Percentiles rank a stretch among this genome's conserved stretches.
These are phyloP conservation scores for Acanthosoma haemorrhoidale DNA, from an alignment of 2,888 invertebrate species.

Conservation along the genomic window DNA sequence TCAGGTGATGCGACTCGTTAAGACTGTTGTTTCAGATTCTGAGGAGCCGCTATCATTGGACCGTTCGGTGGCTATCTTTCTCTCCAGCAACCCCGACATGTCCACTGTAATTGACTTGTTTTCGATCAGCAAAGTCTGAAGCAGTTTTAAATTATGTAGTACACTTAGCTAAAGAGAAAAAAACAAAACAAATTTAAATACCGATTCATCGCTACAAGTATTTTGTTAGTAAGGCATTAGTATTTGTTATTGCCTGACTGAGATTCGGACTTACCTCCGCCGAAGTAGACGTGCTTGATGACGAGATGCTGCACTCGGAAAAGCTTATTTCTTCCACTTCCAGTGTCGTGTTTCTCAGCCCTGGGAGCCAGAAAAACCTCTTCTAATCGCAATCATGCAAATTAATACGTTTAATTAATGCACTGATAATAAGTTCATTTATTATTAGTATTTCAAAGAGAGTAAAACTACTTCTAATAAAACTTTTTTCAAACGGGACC, in stretches of 20 bases:
- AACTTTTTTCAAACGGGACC: too few relatives aligned
- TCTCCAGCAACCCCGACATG: background rate
- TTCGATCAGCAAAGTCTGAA: background rate
- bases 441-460: slow-evolving; percentile 38
- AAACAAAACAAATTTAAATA: background rate
- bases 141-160: slow-evolving; percentile 39
- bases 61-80: background rate
- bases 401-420: too few relatives aligned
- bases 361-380: background rate
- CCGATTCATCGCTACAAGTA: background rate
- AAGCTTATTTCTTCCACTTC: too few relatives aligned
- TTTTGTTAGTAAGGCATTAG: background rate
- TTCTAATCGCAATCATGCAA: too few relatives aligned
- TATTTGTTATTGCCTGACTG: too few relatives aligned
- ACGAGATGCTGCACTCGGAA: too few relatives aligned
- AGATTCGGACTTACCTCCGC: too few relatives aligned
- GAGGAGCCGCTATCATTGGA: background rate
- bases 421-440: too few relatives aligned
- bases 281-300: too few relatives aligned
- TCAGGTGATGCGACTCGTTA: background rate
- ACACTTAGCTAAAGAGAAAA: too few relatives aligned
- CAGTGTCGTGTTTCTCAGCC: background rate
- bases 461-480: too few relatives aligned
- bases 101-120: background rate
- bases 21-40: background rate